Conservation (phyloP, 2,113 vertebrate genomes). For the Equus przewalskii region DNA sequence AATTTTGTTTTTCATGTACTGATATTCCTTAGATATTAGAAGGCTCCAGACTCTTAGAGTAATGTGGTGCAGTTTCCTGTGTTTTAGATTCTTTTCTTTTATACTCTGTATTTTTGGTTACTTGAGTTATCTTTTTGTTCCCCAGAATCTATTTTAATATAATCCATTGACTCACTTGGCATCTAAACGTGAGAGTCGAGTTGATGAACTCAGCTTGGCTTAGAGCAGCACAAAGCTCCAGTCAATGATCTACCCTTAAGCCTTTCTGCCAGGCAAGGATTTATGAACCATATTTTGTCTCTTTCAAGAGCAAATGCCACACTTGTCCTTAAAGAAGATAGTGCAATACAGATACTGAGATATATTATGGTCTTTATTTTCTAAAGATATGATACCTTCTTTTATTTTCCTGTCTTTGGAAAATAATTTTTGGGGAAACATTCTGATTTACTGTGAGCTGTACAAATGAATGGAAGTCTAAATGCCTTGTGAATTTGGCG, state of each 20-base stretch:
- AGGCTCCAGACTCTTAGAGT: slow-evolving; percentile 22
- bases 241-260: slow-evolving; percentile 73
- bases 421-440: slow-evolving; percentile 57
- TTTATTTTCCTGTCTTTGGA: slow-evolving; percentile 55
- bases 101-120: slow-evolving; percentile 43
- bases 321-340: slow-evolving; percentile 74
- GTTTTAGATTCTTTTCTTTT: slow-evolving; percentile 58
- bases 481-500: slow-evolving; percentile 67
- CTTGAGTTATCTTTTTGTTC: slow-evolving; percentile 73
- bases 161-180: slow-evolving; percentile 74
- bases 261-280: slow-evolving; percentile 77
- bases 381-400: slow-evolving; percentile 44
- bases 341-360: slow-evolving; percentile 16
- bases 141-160: slow-evolving; percentile 67
- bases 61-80: slow-evolving; percentile 33
- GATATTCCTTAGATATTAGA: slow-evolving; percentile 46
- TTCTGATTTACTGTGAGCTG: slow-evolving; percentile 59
- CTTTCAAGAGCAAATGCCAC: slow-evolving; percentile 81
- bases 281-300: slow-evolving; percentile 75
- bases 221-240: slow-evolving; percentile 56
- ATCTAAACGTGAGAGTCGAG: slow-evolving; percentile 64
- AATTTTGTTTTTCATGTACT: not conserved
- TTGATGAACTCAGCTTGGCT: slow-evolving; percentile 76
- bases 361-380: slow-evolving; percentile 70
- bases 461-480: slow-evolving; percentile 10